Evolutionary conservation across 2,888 invertebrate genomes (phyloP).

Genomic region (Dolichopus griseipennis): DNA sequence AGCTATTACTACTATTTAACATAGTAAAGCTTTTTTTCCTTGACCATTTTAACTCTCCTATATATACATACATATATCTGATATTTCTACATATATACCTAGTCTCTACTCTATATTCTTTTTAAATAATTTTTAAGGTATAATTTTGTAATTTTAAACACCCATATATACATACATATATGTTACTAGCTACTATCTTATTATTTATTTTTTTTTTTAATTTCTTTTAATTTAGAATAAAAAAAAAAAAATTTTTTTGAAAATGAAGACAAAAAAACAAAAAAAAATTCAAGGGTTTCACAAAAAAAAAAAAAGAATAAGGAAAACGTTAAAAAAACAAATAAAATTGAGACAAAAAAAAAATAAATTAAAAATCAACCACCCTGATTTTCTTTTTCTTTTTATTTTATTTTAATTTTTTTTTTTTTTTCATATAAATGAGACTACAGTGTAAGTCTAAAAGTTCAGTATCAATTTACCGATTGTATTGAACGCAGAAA

Average conservation of each 20-base stretch:
- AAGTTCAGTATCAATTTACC: constrained; percentile 4
- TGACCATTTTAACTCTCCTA: no score
- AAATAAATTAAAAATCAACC: no score
- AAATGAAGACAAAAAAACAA: neutral
- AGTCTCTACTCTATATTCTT: neutral
- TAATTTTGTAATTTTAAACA: neutral
- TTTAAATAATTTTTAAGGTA: no score
- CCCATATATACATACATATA: neutral
- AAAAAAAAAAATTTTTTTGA: neutral
- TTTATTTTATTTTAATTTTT: neutral
- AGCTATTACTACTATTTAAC: no score
- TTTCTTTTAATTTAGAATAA: neutral
- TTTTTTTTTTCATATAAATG: neutral
- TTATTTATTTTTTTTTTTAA: no score
- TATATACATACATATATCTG: no score
- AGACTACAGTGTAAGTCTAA: neutral
- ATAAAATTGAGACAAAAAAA: no score
- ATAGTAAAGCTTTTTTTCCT: no score
- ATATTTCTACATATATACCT: no score
- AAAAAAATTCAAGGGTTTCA: neutral
- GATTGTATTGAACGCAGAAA: neutral
- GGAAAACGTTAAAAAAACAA: neutral
- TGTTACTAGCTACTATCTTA: no score
- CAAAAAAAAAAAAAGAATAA: neutral
- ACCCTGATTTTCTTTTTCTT: neutral